A percentile compares a stretch with the other conserved stretches of the same genome.
These are phyloP conservation scores for Bombus soroeensis DNA, from an alignment of 1,140 invertebrate genomes.

Conservation along the genomic window DNA sequence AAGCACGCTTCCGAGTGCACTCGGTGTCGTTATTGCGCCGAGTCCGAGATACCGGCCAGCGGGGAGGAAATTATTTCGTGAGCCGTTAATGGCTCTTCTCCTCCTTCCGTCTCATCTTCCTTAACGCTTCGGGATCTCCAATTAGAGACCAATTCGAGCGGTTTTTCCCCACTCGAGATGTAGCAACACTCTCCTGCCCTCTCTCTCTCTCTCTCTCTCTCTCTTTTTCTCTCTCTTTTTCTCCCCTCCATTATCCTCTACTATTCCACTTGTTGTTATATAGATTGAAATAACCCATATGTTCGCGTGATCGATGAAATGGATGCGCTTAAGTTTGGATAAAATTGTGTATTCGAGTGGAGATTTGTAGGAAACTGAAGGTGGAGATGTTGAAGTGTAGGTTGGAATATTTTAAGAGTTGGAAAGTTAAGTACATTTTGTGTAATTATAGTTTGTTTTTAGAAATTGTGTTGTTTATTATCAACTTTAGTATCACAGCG, in stretches of 20 bases:
- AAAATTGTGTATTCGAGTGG: too few species aligned
- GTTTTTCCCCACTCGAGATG: slow-evolving; percentile 10
- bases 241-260: too few species aligned
- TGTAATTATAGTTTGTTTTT: too few species aligned
- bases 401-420: too few species aligned
- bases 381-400: too few species aligned
- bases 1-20: slow-evolving; percentile 49
- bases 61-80: slow-evolving; percentile 53
- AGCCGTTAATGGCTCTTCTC: slow-evolving; percentile 51
- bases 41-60: slow-evolving; percentile 36
- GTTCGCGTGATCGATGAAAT: background rate
- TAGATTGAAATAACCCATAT: background rate
- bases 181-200: too few species aligned
- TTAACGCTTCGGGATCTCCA: slow-evolving; percentile 35
- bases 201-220: background rate
- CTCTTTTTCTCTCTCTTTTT: background rate
- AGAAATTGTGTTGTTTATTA: too few species aligned
- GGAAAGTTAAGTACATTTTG: too few species aligned
- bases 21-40: slow-evolving; percentile 51
- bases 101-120: background rate
- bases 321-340: too few species aligned
- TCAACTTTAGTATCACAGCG: too few species aligned
- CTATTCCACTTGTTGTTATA: background rate
- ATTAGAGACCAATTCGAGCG: slow-evolving; percentile 49
- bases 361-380: too few species aligned